Evolutionary conservation across 1,140 invertebrate species (phyloP), one percentile per base, ranked within the genome.

Genomic region (Coptotermes formosanus): DNA sequence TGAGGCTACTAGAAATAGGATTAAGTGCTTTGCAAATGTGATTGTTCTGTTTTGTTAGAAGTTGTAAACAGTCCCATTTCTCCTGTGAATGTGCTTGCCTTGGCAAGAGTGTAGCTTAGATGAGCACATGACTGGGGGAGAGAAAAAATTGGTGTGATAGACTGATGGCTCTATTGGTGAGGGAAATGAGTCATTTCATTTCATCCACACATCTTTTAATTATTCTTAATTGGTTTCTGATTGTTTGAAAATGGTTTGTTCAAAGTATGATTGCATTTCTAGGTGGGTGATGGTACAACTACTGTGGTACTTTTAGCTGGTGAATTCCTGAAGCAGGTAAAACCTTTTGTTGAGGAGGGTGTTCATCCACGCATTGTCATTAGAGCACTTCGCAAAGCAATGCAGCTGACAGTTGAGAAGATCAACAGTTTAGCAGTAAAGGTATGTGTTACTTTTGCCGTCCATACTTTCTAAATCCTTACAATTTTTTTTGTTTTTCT

Each of bases 271-370:
- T 45, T 30, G n/a, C 87, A 86, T 88, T 90, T 88, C 87, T 89
- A 98, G 97, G 97, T 99, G 88, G 98, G 98, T 32, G 98, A 99
- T 94, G 98, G 98, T 44, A 99, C 98, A 38, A 99, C 98, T 0
- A 98, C 96, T 88, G 98, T 99, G 43, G 98, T 99, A 4, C 91
- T 99, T 75, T 91, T 99, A 83, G 97, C 99, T 83, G 97, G 97
- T 16, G 98, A 99, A 92, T 96, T 99, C 88, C 92, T 99, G 83
- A 99, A 99, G 90, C 96, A 99, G 90, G 93, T 98, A 64, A 99
- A 99, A 91, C 95, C 96, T 3, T 99, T 97, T 90, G 94, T 99
- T 48, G 99, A 99, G 90, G 99, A 99, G 91, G 98, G 96, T 43
- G 98, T 99, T 21, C 98, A 99, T 91, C 97, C 99, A 0, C 94